These are phyloP conservation scores for Sinodicranocentrus sp. DNA, from an alignment of 2,888 invertebrate genomes.

Conservation along the genomic window DNA sequence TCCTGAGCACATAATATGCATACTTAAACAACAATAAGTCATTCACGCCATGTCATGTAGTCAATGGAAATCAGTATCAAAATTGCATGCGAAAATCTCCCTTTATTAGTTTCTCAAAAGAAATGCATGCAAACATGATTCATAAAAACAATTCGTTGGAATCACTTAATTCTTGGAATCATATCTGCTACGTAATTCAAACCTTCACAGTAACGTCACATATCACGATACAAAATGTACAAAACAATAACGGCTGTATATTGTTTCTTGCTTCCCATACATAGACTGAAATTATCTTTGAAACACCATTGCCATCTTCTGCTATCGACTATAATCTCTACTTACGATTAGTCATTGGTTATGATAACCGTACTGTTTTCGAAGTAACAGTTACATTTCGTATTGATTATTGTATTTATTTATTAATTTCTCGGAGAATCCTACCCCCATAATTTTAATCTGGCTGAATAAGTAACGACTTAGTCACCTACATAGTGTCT, in stretches of 20 bases:
- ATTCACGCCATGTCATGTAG: too few relatives aligned
- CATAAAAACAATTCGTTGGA: not conserved
- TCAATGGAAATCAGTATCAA: not conserved
- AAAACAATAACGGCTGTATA: conserved; percentile 55
- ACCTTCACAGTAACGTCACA: conserved; percentile 63
- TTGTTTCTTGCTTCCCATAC: not conserved
- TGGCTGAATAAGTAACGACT: not conserved
- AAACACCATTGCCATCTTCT: not conserved
- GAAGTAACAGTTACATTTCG: too few relatives aligned
- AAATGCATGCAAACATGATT: conserved; percentile 23
- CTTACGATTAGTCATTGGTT: too few relatives aligned
- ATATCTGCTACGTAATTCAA: conserved; percentile 29
- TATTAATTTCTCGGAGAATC: conserved; percentile 47
- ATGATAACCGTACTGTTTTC: too few relatives aligned
- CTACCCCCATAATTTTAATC: conserved; percentile 32
- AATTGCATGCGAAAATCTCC: conserved; percentile 18
- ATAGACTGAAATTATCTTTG: not conserved
- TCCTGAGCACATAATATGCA: too few relatives aligned
- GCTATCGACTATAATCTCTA: too few relatives aligned
- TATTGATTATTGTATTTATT: too few relatives aligned
- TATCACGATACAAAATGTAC: conserved; percentile 69
- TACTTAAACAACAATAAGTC: too few relatives aligned
- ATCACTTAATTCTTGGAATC: not conserved
- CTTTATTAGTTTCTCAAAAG: conserved; percentile 18
- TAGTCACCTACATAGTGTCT: conserved; percentile 12